phyloP scores from a whole-genome alignment of 2,113 vertebrate genomes.

The Chloropsis hardwickii region DNA sequence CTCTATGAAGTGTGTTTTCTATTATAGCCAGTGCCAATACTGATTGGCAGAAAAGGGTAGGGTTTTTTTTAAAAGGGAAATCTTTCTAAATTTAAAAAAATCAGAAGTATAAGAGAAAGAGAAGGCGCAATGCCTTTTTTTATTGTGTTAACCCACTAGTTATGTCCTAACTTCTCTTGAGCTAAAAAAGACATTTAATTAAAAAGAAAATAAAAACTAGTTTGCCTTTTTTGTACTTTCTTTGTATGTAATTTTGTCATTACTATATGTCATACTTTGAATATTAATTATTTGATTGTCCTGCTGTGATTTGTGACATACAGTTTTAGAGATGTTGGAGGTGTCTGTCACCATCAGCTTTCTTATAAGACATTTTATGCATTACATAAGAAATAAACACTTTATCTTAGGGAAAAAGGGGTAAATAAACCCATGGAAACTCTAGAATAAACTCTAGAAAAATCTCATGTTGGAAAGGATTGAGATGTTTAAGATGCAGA shows the following conservation, averaged over 20 bases:
- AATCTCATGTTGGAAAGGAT: neutral
- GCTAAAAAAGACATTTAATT: neutral
- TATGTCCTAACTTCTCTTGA: neutral
- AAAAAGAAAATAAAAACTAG: neutral
- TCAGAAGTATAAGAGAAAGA: neutral
- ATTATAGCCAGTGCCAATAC: neutral
- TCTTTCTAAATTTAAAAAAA: neutral
- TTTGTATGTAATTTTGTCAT: slow-evolving; percentile 31
- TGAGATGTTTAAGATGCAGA: neutral
- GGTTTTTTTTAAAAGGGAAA: neutral
- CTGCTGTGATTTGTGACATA: slow-evolving; percentile 17
- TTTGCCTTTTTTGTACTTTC: neutral
- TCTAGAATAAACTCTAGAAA: too few species aligned
- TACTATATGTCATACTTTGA: slow-evolving; percentile 26
- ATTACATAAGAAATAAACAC: neutral
- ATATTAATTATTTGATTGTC: slow-evolving; percentile 30
- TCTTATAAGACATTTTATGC: slow-evolving; percentile 33
- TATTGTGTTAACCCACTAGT: neutral
- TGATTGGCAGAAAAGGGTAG: neutral
- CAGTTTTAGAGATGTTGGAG: slow-evolving; percentile 44
- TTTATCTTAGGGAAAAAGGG: neutral
- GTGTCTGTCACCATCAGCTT: slow-evolving; percentile 39
- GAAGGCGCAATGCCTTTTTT: neutral
- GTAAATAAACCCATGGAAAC: neutral
- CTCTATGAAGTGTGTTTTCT: neutral